A percentile compares a stretch with the other conserved stretches of the same genome.
Conservation (phyloP, 2,888 invertebrate species). For the Anthophora plumipes region DNA sequence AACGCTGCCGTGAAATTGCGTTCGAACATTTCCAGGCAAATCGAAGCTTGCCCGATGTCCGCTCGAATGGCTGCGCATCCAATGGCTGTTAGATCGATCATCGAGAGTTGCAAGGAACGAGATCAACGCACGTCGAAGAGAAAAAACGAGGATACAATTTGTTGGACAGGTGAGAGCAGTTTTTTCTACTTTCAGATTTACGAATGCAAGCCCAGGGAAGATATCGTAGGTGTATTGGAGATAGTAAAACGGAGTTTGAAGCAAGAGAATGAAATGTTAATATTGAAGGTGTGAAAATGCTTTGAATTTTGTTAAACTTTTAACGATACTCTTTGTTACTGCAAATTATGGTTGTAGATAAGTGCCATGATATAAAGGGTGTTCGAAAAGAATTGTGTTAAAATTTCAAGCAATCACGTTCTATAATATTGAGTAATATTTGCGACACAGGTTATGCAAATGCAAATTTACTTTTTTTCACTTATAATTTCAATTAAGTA, state of each 20-base stretch:
- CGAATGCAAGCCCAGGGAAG: no score
- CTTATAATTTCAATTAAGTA: no score
- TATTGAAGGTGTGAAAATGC: no score
- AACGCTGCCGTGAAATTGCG: constrained; percentile 14
- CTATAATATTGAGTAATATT: no score
- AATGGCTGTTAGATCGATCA: background rate
- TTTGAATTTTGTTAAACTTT: no score
- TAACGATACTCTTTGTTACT: no score
- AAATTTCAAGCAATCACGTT: no score
- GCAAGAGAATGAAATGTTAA: background rate
- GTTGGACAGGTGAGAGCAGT: background rate
- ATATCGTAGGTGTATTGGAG: background rate
- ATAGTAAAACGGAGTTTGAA: background rate
- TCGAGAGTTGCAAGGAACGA: background rate
- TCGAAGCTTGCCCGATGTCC: constrained; percentile 1
- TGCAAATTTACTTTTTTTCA: no score
- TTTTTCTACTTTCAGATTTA: background rate
- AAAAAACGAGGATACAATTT: background rate
- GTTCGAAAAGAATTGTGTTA: no score
- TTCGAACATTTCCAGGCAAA: constrained; percentile 10
- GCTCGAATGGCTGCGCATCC: background rate
- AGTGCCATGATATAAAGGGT: no score
- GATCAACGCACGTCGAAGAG: background rate
- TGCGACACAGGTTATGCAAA: no score
- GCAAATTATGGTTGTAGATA: no score